Percentiles rank a stretch among this genome's conserved stretches.
phyloP scores from a whole-genome alignment of 2,888 invertebrate genomes.

The Phanerotoma sp. region DNA sequence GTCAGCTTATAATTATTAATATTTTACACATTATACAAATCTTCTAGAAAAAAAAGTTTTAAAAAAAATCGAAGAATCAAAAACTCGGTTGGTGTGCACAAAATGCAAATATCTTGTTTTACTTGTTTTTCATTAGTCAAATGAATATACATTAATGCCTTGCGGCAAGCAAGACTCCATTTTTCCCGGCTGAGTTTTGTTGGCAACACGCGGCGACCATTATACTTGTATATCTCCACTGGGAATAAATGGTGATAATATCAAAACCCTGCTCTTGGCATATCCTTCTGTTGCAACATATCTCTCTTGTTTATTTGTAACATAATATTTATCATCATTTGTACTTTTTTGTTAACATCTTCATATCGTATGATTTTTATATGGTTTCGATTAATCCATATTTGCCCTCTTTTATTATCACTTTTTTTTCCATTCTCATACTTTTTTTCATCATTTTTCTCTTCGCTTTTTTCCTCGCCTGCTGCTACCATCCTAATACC shows the following conservation, averaged over 20 bases:
- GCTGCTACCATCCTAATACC: neutral
- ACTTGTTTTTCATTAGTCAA: constrained; percentile 38
- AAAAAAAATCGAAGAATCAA: too few species aligned
- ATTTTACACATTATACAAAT: too few species aligned
- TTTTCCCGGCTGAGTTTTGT: constrained; percentile 17
- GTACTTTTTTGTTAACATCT: constrained; percentile 1
- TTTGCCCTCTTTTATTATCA: too few species aligned
- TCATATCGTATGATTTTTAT: neutral
- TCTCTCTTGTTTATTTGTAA: too few species aligned
- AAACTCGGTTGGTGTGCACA: neutral
- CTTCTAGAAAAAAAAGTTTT: too few species aligned
- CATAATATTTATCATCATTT: constrained; percentile 8
- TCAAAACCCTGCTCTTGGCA: too few species aligned
- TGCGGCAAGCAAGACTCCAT: constrained; percentile 18
- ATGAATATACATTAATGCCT: constrained; percentile 35
- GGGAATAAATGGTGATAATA: too few species aligned
- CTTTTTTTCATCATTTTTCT: too few species aligned
- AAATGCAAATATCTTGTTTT: constrained; percentile 23
- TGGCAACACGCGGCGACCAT: constrained; percentile 25
- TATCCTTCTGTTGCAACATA: too few species aligned
- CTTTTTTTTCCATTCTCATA: too few species aligned
- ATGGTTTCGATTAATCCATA: too few species aligned
- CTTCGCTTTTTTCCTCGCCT: neutral
- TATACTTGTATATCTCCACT: constrained; percentile 9
- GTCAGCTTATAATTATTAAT: too few species aligned